Evolutionary conservation across 2,113 vertebrate genomes (phyloP), one percentile per base, ranked within the genome.

Genomic region (Microcebus jonahi): DNA sequence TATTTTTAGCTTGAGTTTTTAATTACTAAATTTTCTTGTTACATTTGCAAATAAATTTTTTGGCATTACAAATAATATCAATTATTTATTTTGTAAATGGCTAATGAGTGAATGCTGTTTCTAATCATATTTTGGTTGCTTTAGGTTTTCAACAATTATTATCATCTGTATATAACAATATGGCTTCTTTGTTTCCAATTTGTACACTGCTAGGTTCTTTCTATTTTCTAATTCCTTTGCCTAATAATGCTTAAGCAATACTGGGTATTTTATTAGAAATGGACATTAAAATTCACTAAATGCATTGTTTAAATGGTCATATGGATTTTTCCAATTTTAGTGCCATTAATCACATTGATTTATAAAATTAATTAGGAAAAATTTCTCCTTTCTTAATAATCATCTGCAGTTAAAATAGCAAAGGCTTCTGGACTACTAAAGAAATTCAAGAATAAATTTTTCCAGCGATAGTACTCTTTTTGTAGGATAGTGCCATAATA

Each of bases 291-390:
- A 57, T 91, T 79, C 75, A 50, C 17, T 53, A 77, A 77, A n/a
- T 31, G 31, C 29, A 31, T 29, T 89, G 17, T 77, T 75, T 81
- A 11, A 65, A 79, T 53, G 12, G 5, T 57, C 42, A 42, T 4
- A 48, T 0, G 2, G 25, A 36, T 55, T 57, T 86, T 93, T 67
- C 23, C 23, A 61, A 71, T 31, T 63, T 88, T 11, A 53, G 18
- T 70, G 20, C 4, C 31, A 70, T 29, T 2, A 0, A 59, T 45
- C 27, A 63, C 8, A 48, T 1, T 57, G 34, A 73, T 83, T 88
- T 95, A 83, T 57, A 80, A 76, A 68, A 61, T 79, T 68, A 63
- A 68, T 76, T 15, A 81, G 5, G 27, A 85, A 57, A 50, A 77
- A 27, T 27, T 65, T 53, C 3, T 70, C 27, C 14, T 67, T 57